Evolutionary conservation across 1,140 invertebrate genomes (phyloP).

Genomic region (Ctenoplectra terminalis): DNA sequence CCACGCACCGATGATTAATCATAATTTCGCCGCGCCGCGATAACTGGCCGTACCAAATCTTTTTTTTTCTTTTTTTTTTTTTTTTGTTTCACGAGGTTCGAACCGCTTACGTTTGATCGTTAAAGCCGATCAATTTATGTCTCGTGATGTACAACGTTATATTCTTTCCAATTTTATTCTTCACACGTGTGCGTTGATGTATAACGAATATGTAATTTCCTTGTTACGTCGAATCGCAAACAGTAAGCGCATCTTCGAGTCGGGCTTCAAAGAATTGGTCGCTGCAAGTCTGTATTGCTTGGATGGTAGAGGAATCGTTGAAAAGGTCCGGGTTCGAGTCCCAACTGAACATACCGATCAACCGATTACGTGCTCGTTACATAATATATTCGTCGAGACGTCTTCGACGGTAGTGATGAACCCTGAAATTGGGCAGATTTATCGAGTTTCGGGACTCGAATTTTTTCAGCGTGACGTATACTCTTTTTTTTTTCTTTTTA

Average conservation of each 20-base stretch:
- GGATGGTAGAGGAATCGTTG: background rate
- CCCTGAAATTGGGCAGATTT: background rate
- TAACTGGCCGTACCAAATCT: background rate
- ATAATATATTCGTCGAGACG: background rate
- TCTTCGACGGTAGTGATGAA: background rate
- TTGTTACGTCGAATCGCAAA: no score
- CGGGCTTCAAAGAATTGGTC: background rate
- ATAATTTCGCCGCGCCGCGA: background rate
- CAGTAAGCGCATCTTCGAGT: background rate
- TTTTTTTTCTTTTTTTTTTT: no score
- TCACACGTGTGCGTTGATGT: background rate
- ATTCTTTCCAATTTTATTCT: background rate
- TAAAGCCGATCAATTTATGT: no score
- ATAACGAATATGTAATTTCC: background rate
- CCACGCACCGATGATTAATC: conserved; percentile 41
- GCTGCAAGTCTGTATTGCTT: background rate
- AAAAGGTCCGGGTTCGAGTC: background rate
- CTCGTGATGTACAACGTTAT: background rate
- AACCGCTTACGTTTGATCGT: background rate
- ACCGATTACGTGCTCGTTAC: background rate
- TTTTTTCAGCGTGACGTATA: background rate
- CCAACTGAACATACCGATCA: background rate
- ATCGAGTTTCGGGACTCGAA: background rate
- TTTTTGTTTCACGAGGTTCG: background rate
- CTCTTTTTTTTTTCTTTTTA: no score